These are phyloP conservation scores for Synodontis membranacea DNA, from an alignment of 2,113 vertebrate species.

Conservation along the genomic window DNA sequence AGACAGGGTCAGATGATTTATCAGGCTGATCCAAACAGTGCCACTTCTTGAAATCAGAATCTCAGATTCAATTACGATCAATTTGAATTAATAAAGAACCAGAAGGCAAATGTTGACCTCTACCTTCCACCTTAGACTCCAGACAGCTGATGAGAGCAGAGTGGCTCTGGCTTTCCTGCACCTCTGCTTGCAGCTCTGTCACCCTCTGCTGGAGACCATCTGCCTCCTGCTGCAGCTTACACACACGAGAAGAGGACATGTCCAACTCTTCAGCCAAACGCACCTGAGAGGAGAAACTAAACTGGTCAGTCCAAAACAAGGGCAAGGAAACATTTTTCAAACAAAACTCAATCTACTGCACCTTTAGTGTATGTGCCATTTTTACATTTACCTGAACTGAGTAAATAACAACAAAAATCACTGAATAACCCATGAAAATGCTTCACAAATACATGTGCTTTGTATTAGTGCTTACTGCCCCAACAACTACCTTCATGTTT, in stretches of 20 bases:
- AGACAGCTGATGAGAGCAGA: slow-evolving; percentile 67
- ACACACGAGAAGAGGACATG: slow-evolving; percentile 73
- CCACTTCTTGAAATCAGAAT: not conserved
- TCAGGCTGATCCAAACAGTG: not conserved
- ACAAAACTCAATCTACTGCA: not conserved
- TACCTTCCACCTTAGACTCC: slow-evolving; percentile 73
- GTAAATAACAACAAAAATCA: not conserved
- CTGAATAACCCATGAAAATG: not conserved
- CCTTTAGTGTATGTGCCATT: not conserved
- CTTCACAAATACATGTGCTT: not conserved
- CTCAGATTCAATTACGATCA: not conserved
- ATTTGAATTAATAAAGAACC: not conserved
- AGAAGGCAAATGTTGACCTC: not conserved
- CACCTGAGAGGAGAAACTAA: slow-evolving; percentile 61
- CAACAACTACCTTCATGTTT: too few relatives aligned
- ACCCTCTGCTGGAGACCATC: slow-evolving; percentile 78
- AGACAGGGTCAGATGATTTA: not conserved
- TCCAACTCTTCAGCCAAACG: slow-evolving; percentile 77
- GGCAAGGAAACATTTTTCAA: not conserved
- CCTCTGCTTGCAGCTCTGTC: slow-evolving; percentile 71
- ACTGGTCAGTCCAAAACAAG: not conserved
- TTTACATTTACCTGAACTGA: not conserved
- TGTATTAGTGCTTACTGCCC: not conserved
- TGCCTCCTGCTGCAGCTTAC: slow-evolving; percentile 78
- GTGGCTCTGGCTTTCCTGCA: slow-evolving; percentile 71